Percentiles rank a stretch among this genome's conserved stretches.
These are phyloP conservation scores for Herminia tarsipennalis DNA, from an alignment of 2,888 invertebrate genomes.

Conservation along the genomic window DNA sequence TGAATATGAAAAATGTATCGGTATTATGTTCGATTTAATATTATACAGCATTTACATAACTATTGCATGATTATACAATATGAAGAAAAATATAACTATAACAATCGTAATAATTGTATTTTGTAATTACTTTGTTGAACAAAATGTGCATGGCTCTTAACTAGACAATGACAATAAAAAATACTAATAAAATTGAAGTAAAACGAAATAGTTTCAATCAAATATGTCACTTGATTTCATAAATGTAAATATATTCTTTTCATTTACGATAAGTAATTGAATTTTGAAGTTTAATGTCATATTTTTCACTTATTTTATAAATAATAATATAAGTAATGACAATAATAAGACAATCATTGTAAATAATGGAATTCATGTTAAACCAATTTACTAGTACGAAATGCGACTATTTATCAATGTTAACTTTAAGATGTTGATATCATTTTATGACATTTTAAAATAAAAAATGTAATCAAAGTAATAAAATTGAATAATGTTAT, in stretches of 20 bases:
- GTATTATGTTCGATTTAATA: constrained; percentile 17
- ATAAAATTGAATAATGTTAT: constrained; percentile 31
- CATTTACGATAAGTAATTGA: constrained; percentile 3
- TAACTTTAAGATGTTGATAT: constrained; percentile 83
- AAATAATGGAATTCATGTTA: constrained; percentile 68
- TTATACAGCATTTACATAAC: constrained; percentile 2
- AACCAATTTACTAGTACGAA: constrained; percentile 63
- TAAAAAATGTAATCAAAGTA: constrained; percentile 75
- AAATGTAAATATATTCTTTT: constrained; percentile 14
- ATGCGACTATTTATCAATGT: constrained; percentile 79
- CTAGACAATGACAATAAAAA: constrained; percentile 4
- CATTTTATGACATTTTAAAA: constrained; percentile 84
- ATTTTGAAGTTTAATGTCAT: constrained; percentile 20
- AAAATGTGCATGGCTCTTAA: neutral
- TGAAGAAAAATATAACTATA: neutral
- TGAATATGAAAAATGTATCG: constrained; percentile 19
- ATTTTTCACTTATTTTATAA: constrained; percentile 15
- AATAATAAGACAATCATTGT: constrained; percentile 75
- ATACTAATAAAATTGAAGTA: neutral
- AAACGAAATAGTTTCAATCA: neutral
- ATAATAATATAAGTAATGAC: constrained; percentile 55
- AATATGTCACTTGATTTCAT: neutral
- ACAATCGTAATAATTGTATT: neutral
- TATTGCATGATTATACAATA: constrained; percentile 3
- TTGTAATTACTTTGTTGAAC: neutral